Evolutionary conservation across 1,140 invertebrate species (phyloP), one percentile per base, ranked within the genome.

Genomic region (Pogonus chalceus): DNA sequence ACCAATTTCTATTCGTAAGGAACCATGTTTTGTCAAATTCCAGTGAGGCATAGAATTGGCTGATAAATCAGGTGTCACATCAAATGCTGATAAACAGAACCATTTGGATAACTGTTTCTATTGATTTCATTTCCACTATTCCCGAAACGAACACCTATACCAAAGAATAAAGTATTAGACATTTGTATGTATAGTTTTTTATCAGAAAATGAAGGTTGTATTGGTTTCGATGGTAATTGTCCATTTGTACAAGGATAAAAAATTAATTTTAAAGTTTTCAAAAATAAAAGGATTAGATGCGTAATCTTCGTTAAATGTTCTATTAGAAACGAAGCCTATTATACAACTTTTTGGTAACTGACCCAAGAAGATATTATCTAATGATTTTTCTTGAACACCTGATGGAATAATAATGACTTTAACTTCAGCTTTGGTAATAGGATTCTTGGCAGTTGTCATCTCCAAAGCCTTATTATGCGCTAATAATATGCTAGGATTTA

Each of bases 251-350:
- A 71, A 54, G 23, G 60, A 58, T 21, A 71, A 56, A 58, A 60
- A 61, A 50, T 67, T 68, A 4, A 71, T 54, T 21, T 55, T 37
- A 60, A 58, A 65, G 58, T 69, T 57, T 56, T 66, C 49, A 60
- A 72, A 72, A 58, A 67, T 64, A 54, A 66, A 72, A 0, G 70
- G 69, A 55, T 72, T 73, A 20, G 56, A 43, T 16, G 16, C 56
- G 22, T 53, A 54, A 56, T 58, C 58, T 18, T 71, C 70, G 53
- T 71, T 72, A 52, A 69, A 73, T 3, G 67, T 64, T 53, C 54
- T 51, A 58, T 70, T 69, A 43, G 63, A 48, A n/a, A 71, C 64
- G 58, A 75, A 69, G 16, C 66, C 65, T 18, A 71, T 31, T 54
- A 71, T 65, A 43, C 71, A 63, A 54, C 63, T 51, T 59, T 69